Base-by-base conservation (phyloP, 2,113 vertebrate species). In the Anguilla rostrata region DNA sequence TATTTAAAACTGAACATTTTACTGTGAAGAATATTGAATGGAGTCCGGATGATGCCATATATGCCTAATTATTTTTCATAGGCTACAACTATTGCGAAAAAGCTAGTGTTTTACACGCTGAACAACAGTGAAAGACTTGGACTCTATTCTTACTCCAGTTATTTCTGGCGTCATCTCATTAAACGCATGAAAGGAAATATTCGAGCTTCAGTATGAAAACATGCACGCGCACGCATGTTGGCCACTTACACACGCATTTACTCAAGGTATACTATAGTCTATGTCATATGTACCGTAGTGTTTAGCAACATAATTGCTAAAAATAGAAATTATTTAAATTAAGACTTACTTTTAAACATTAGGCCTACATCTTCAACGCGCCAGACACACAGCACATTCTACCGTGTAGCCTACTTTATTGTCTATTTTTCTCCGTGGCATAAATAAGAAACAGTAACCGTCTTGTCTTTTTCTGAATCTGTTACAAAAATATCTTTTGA, bases 301-400 rank as follows among this genome's bases (percentile, higher is more conserved):
- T 39, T 82, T 63, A 81, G 60, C 53, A 57, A 85, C 56, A 78
- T 60, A 53, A 18, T 78, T 83, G 53, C 82, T 22, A 83, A 83
- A 83, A 83, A 53, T 57, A 40, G 41, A 85, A 7, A 3, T 20
- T 20, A 81, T 63, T 66, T 46, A 80, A 80, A 85, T 80, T 18
- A 79, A 85, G 84, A 85, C 39, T 78, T 81, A 39, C 57, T 12
- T 63, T 66, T 66, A 81, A 86, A 82, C 85, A 86, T 56, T 78
- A 84, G 20, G 81, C 81, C 53, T 56, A 56, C 14, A 56, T 80
- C 26, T 86, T 81, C 39, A 86, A 46, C 78, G 81, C 11, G 78
- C 34, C 39, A 81, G 56, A 41, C 40, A 86, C 66, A 84, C 53
- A 63, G 81, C 79, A 86, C 85, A 86, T 86, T 82, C 85, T 82